Base-by-base conservation (phyloP, 2,888 invertebrate genomes). In the Macropis europaea region DNA sequence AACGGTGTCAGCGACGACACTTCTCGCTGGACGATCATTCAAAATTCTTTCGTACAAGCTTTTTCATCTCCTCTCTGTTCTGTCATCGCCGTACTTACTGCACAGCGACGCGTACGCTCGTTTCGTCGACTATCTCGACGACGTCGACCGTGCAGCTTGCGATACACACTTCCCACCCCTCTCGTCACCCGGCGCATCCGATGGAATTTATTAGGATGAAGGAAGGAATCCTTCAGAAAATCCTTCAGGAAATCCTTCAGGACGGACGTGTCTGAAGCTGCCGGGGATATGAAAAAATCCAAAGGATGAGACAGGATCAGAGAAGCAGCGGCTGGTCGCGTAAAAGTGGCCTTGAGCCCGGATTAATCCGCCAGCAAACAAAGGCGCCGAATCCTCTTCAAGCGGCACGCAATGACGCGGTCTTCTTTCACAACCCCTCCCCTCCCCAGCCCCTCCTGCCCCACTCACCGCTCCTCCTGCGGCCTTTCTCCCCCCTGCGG, bases 351-450 rank as follows among this genome's bases (percentile, higher is more conserved):
- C 60, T 61, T 48, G 60, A 67, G 76, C 68, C 71, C 42, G 59
- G 76, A 77, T 79, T 76, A 77, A 79, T 79, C 71, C 76, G 73
- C 47, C 60, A 38, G 64, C 73, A 79, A 79, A 81, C 79, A 79
- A 76, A 79, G 71, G 72, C 66, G 61, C 60, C 62, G 68, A 77
- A 79, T 77, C 76, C 81, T 70, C 69, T 73, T 79, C 71, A 67
- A 66, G 45, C 66, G 61, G 32, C 6, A 15, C 42, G 54, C 50
- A 56, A 60, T 43, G 60, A 57, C 47, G 50, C 57, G 45, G 5
- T 26, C 19, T 52, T 15, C 57, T 40, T 47, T 38, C 47, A 38
- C 15, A 1, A 11, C 32, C 13, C 3, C 43, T 19, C 5, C n/a
- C 2, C 3, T 9, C 17, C 15, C 36, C 9, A 1, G 24, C 22